phyloP scores from a whole-genome alignment of 2,113 vertebrate species.

The Zosterops japonicus region DNA sequence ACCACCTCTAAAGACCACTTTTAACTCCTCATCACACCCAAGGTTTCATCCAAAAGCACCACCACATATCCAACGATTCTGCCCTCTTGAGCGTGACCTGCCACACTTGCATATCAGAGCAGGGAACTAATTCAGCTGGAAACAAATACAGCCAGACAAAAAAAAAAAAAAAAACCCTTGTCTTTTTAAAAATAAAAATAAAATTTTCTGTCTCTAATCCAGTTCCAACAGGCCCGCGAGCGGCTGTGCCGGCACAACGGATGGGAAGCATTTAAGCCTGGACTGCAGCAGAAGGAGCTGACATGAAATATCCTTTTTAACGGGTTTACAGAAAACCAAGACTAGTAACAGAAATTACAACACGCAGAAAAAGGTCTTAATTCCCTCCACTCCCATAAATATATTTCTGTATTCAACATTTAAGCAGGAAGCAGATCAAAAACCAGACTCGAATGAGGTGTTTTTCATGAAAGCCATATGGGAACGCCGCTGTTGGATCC shows the following conservation, averaged over 20 bases:
- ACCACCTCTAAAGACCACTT: neutral
- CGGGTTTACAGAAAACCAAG: neutral
- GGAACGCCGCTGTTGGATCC: neutral
- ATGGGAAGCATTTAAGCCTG: neutral
- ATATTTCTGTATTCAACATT: neutral
- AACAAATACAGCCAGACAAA: neutral
- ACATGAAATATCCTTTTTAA: neutral
- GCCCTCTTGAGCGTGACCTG: neutral
- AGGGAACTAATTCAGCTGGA: neutral
- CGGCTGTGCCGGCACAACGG: neutral
- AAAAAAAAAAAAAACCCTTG: neutral
- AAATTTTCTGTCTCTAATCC: neutral
- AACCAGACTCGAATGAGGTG: neutral
- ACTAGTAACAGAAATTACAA: neutral
- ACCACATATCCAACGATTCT: neutral
- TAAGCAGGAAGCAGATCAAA: neutral
- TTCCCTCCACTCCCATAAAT: neutral
- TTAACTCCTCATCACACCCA: neutral
- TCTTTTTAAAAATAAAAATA: neutral
- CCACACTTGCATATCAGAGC: neutral
- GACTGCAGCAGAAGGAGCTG: neutral
- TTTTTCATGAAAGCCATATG: neutral
- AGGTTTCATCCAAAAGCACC: neutral
- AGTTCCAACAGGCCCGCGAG: neutral
- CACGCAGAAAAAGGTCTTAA: neutral